Evolutionary conservation across 1,140 invertebrate species (phyloP).

Genomic region (Cydia splendana): DNA sequence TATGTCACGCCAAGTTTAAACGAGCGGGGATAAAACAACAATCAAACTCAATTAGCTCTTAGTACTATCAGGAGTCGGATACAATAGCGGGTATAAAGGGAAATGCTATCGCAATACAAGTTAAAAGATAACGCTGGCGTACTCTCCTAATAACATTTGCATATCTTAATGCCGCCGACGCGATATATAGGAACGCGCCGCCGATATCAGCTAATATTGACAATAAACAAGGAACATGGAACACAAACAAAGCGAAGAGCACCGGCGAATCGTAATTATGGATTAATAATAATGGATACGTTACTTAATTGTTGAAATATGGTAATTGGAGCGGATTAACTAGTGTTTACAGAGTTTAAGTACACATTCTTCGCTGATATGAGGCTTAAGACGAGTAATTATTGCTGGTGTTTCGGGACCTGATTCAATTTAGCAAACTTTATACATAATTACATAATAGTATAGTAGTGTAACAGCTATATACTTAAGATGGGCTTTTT

Average conservation of each 20-base stretch:
- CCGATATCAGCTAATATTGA: slow-evolving; percentile 46
- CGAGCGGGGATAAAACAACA: slow-evolving; percentile 21
- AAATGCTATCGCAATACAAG: slow-evolving; percentile 45
- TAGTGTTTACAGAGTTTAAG: slow-evolving; percentile 1
- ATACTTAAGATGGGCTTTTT: too few species aligned
- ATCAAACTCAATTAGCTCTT: slow-evolving; percentile 33
- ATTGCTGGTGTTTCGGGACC: background rate
- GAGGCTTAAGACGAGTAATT: slow-evolving; percentile 3
- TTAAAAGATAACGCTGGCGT: slow-evolving; percentile 53
- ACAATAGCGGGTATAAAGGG: slow-evolving; percentile 47
- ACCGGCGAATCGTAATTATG: slow-evolving; percentile 55
- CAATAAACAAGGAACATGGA: slow-evolving; percentile 48
- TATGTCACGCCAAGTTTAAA: slow-evolving; percentile 13
- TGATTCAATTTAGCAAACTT: background rate
- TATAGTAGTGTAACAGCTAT: too few species aligned
- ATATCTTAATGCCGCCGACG: slow-evolving; percentile 61
- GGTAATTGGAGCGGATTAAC: slow-evolving; percentile 29
- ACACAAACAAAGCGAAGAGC: slow-evolving; percentile 51
- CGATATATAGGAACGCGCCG: slow-evolving; percentile 30
- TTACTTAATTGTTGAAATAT: slow-evolving; percentile 35
- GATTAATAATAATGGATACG: slow-evolving; percentile 58
- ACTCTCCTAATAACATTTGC: slow-evolving; percentile 63
- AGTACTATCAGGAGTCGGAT: slow-evolving; percentile 42
- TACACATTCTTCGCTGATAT: slow-evolving; percentile 30
- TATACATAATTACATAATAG: background rate